phyloP scores from a whole-genome alignment of 2,113 vertebrate species.

The Micromys minutus region DNA sequence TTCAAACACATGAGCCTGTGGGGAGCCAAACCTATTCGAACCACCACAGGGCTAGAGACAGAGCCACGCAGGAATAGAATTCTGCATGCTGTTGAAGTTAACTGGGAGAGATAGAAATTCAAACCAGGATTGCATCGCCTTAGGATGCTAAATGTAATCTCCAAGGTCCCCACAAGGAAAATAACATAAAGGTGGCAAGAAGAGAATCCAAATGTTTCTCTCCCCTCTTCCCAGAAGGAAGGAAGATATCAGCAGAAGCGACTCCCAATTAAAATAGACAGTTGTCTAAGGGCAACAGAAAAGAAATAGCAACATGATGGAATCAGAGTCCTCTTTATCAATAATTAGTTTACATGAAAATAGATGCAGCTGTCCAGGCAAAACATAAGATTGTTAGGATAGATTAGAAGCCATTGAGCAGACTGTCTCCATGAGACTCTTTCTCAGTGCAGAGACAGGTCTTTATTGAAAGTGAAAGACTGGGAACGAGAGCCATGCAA shows the following conservation, averaged over 20 bases:
- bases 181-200: not conserved
- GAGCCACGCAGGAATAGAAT: not conserved
- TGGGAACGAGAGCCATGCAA: not conserved
- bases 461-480: not conserved
- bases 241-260: not conserved
- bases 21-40: not conserved
- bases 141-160: not conserved
- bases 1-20: not conserved
- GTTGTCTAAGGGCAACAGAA: not conserved
- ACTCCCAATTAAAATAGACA: not conserved
- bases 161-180: not conserved
- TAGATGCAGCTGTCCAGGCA: not conserved
- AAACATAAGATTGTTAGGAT: constrained; percentile 20
- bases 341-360: constrained; percentile 50
- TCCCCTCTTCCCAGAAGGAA: not conserved
- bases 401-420: not conserved
- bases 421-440: not conserved
- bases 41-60: not conserved
- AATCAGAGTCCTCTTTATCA: not conserved
- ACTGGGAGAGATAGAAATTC: not conserved
- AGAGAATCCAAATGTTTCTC: not conserved
- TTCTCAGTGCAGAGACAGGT: not conserved
- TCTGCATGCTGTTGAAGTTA: not conserved
- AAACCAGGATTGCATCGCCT: not conserved
- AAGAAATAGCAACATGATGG: not conserved